A percentile compares a stretch with the other conserved stretches of the same genome.
phyloP scores from a whole-genome alignment of 2,113 vertebrate genomes.

The Mustela nigripes region DNA sequence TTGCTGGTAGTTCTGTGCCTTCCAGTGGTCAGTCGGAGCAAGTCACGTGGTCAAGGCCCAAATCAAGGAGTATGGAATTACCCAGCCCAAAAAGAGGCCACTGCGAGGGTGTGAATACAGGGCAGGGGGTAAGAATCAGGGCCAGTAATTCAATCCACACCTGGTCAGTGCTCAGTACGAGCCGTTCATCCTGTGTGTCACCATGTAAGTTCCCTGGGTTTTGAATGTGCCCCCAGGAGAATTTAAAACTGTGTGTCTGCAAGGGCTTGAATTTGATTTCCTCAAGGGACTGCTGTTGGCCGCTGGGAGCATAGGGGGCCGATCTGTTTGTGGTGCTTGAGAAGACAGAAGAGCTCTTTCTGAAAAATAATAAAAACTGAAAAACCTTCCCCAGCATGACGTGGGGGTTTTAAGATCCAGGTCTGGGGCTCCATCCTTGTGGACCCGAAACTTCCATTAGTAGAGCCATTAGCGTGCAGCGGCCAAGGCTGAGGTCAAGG shows the following conservation, averaged over 20 bases:
- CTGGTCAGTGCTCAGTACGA: fast-evolving
- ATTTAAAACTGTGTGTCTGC: not conserved
- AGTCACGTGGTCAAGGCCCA: not conserved
- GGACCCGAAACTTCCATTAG: not conserved
- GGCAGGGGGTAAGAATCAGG: not conserved
- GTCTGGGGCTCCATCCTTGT: fast-evolving
- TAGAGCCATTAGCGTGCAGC: not conserved
- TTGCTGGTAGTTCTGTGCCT: not conserved
- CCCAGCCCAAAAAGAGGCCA: fast-evolving
- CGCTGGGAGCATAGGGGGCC: not conserved
- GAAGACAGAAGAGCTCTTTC: not conserved
- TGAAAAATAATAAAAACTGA: not conserved
- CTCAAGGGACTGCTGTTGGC: not conserved
- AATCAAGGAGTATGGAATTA: not conserved
- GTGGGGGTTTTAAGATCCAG: not conserved
- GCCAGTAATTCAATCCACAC: not conserved
- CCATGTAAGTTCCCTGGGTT: not conserved
- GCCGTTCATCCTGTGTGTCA: fast-evolving
- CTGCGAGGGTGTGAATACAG: not conserved
- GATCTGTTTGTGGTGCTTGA: not conserved
- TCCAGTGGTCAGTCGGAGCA: not conserved
- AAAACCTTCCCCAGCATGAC: not conserved
- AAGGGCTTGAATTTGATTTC: not conserved
- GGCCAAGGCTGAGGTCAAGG: not conserved
- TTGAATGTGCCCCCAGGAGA: not conserved